Evolutionary conservation across 2,888 invertebrate species (phyloP), one percentile per base, ranked within the genome.

Genomic region (Danaus chrysippus): DNA sequence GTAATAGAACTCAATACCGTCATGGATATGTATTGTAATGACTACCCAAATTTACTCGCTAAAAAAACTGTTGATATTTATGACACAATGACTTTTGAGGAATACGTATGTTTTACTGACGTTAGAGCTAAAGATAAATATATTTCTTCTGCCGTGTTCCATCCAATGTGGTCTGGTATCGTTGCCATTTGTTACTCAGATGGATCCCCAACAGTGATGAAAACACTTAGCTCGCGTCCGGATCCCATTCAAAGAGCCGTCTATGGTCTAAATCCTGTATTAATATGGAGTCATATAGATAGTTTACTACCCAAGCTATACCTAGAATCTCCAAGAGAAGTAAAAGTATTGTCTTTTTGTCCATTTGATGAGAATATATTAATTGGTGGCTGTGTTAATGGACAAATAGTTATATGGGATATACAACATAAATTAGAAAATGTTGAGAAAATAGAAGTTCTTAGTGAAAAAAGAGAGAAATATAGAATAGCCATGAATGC

Each of bases 221-320:
- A 87, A 72, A 77, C 73, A 41, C 64, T 84, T 68, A 75, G 81
- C 75, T 70, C 86, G 74, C 82, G 83, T 6, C 76, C 79, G 8
- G 92, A 93, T 73, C 81, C 83, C 1, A 90, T 93, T 19, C 87
- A 92, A 75, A 84, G 92, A 71, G 92, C 93, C 0, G 92, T 93
- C 0, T 92, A 94, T 59, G 93, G 93, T 3, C 79, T 92, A 2
- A 94, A 95, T 78, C 93, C 93, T 0, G 93, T 95, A 1, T 85
- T 95, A 65, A 90, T 96, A 69, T 96, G 96, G 96, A 94, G 95
- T 69, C 94, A 95, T 67, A 89, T 91, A 41, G 95, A 96, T 70
- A 93, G 92, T 60, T 82, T 96, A 2, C 84, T 92, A 34, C 95
- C 95, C 17, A 95, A 94, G 83, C 80, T 96, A 52, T 92, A 93